These are phyloP conservation scores for Campoletis sonorensis DNA, from an alignment of 1,140 invertebrate species.

Conservation along the genomic window DNA sequence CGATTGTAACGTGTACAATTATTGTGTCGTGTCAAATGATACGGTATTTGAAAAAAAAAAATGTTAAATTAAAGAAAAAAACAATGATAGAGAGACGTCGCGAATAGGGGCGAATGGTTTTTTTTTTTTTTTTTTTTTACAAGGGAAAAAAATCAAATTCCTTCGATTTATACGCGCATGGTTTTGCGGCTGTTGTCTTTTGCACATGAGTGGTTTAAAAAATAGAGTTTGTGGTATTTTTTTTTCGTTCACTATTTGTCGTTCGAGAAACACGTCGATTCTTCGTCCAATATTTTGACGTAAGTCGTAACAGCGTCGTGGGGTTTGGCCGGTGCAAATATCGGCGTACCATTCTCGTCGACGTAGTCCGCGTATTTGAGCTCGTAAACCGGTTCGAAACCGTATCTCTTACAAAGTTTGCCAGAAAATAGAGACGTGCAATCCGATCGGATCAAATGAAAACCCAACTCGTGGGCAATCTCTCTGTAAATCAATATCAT, in stretches of 20 bases:
- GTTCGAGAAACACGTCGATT: constrained; percentile 27
- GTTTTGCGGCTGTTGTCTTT: too few species aligned
- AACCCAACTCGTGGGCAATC: constrained; percentile 75
- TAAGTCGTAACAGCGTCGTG: constrained; percentile 77
- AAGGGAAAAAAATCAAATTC: too few species aligned
- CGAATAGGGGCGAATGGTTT: too few species aligned
- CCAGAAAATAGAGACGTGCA: constrained; percentile 85
- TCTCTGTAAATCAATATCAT: constrained; percentile 76
- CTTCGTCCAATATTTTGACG: constrained; percentile 70
- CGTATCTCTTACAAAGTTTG: constrained; percentile 81
- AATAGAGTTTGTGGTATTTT: background rate
- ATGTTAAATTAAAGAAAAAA: too few species aligned
- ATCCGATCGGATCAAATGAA: constrained; percentile 77
- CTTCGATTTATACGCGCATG: too few species aligned
- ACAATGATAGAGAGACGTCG: too few species aligned
- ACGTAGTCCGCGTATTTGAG: constrained; percentile 81
- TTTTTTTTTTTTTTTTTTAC: too few species aligned
- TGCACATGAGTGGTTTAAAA: too few species aligned
- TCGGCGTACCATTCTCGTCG: constrained; percentile 77
- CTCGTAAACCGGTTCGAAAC: constrained; percentile 81
- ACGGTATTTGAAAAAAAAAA: too few species aligned
- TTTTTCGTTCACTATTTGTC: constrained; percentile 10
- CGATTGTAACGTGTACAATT: too few species aligned
- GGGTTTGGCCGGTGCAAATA: constrained; percentile 79
- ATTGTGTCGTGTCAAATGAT: too few species aligned